phyloP scores from a whole-genome alignment of 2,888 invertebrate species.

The Omphaloscelis lunosa region DNA sequence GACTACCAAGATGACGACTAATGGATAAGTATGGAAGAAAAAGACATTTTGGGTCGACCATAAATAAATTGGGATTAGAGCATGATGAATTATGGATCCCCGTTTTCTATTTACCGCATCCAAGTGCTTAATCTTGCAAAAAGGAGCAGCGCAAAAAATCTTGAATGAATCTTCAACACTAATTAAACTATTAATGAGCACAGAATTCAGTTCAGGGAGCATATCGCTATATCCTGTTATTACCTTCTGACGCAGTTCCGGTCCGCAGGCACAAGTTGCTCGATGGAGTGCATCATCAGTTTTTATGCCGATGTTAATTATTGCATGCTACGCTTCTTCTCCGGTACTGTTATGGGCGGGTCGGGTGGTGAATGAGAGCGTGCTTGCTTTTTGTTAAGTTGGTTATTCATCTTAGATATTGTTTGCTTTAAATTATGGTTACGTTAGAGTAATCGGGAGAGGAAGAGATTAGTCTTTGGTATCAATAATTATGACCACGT shows the following conservation, averaged over 20 bases:
- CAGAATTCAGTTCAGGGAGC: constrained; percentile 32
- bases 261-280: constrained; percentile 63
- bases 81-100: background rate
- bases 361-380: constrained; percentile 79
- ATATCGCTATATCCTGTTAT: constrained; percentile 53
- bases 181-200: constrained; percentile 34
- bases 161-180: background rate
- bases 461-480: background rate
- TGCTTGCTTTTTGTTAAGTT: constrained; percentile 51
- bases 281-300: constrained; percentile 79
- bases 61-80: background rate
- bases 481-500: background rate
- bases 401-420: constrained; percentile 41
- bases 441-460: background rate
- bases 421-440: constrained; percentile 15
- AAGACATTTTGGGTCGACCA: background rate
- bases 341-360: constrained; percentile 73
- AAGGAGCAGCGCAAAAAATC: constrained; percentile 1
- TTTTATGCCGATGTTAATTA: constrained; percentile 74
- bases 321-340: constrained; percentile 75
- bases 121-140: background rate
- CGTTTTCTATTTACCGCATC: background rate
- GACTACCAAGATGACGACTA: background rate
- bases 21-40: background rate
- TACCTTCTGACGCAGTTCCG: constrained; percentile 60